Conservation (phyloP, 2,888 invertebrate genomes). For the Lucinisca nassula region DNA sequence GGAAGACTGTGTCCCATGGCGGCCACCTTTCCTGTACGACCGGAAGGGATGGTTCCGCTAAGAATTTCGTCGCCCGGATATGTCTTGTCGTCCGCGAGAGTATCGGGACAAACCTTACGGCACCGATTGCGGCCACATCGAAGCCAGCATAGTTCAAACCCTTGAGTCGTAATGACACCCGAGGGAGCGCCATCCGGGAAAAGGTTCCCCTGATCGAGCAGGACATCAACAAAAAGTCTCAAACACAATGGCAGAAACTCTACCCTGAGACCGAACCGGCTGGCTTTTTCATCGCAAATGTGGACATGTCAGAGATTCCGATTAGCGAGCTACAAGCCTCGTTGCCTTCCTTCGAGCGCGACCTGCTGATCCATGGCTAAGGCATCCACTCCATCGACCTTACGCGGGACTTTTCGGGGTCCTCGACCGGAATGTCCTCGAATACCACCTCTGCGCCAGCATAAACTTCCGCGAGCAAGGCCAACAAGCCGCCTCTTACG, state of each 20-base stretch:
- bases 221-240: background rate
- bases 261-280: background rate
- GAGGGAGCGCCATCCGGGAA: background rate
- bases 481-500: background rate
- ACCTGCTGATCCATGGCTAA: background rate
- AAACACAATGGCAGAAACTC: background rate
- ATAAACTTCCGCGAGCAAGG: background rate
- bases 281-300: background rate
- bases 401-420: conserved; percentile 8
- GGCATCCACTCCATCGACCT: background rate
- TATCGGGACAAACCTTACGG: background rate
- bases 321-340: conserved; percentile 14
- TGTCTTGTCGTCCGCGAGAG: background rate
- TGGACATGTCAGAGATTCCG: conserved; percentile 14
- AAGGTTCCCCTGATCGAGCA: background rate
- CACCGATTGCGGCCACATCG: background rate
- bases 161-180: background rate
- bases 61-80: background rate
- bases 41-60: background rate
- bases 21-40: background rate
- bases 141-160: background rate
- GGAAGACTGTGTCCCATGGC: background rate
- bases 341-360: conserved; percentile 7
- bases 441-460: background rate
- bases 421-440: background rate